A percentile compares a stretch with the other conserved stretches of the same genome.
phyloP scores from a whole-genome alignment of 2,888 invertebrate species.

The Rugalucina vietnamica region DNA sequence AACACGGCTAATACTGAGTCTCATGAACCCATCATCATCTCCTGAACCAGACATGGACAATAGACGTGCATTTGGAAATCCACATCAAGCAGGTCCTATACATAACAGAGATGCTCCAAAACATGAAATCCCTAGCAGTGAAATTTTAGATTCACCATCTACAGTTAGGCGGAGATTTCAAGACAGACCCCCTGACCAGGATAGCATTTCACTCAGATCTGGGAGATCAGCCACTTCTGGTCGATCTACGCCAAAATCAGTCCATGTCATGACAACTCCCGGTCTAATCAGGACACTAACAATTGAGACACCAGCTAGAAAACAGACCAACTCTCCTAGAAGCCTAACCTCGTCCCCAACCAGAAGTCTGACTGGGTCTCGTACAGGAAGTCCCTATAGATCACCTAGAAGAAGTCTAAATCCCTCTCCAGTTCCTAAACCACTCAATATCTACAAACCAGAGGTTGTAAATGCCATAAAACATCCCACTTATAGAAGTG shows the following conservation, averaged over 20 bases:
- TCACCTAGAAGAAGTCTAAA: neutral
- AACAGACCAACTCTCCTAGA: slow-evolving; percentile 9
- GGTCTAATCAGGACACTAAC: neutral
- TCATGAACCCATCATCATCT: slow-evolving; percentile 38
- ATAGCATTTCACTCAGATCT: slow-evolving; percentile 13
- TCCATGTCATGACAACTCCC: neutral
- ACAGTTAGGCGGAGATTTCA: slow-evolving; percentile 41
- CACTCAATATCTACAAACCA: neutral
- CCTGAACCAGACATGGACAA: neutral
- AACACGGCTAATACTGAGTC: slow-evolving; percentile 47
- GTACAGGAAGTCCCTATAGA: too few species aligned
- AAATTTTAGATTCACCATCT: slow-evolving; percentile 35
- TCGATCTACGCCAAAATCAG: slow-evolving; percentile 30
- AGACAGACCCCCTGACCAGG: slow-evolving; percentile 11
- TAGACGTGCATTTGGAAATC: too few species aligned
- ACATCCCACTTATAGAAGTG: slow-evolving; percentile 3
- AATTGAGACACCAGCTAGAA: neutral
- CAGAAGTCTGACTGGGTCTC: too few species aligned
- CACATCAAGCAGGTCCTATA: too few species aligned
- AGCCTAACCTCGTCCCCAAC: neutral
- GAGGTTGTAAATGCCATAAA: neutral
- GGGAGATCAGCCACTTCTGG: slow-evolving; percentile 16
- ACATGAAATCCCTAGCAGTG: neutral
- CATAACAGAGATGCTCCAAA: neutral
- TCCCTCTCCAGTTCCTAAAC: neutral